Evolutionary conservation across 2,888 invertebrate species (phyloP).

Genomic region (Epistrophe grossulariae): DNA sequence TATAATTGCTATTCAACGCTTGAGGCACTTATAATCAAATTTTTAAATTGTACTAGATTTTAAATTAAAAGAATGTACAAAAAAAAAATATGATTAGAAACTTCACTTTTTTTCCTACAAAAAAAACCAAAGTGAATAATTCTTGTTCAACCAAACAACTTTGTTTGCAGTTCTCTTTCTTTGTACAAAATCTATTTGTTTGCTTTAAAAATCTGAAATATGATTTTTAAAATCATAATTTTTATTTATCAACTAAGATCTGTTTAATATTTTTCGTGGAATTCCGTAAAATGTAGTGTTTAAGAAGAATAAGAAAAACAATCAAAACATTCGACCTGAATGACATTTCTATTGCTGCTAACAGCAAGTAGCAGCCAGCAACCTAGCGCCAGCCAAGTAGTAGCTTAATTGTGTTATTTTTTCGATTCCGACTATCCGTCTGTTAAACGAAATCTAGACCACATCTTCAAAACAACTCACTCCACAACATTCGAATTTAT

Average conservation of each 20-base stretch:
- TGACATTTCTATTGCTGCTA: slow-evolving; percentile 64
- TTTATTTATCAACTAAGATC: too few relatives aligned
- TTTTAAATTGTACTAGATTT: slow-evolving; percentile 49
- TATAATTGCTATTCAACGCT: neutral
- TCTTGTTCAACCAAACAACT: slow-evolving; percentile 59
- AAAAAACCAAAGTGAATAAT: slow-evolving; percentile 44
- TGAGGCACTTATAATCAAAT: slow-evolving; percentile 1
- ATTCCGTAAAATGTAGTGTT: slow-evolving; percentile 10
- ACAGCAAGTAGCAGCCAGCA: neutral
- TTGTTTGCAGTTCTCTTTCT: slow-evolving; percentile 30
- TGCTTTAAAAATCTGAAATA: too few relatives aligned
- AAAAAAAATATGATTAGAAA: slow-evolving; percentile 63
- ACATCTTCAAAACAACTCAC: slow-evolving; percentile 19
- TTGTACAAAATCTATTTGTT: slow-evolving; percentile 11
- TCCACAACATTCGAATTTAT: slow-evolving; percentile 10
- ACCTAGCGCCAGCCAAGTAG: neutral
- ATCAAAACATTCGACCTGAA: slow-evolving; percentile 76
- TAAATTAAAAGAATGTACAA: slow-evolving; percentile 15
- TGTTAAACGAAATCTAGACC: neutral
- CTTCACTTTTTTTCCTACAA: slow-evolving; percentile 57
- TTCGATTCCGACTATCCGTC: neutral
- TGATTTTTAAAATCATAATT: too few relatives aligned
- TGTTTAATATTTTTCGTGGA: neutral
- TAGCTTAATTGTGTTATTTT: neutral
- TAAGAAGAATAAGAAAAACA: slow-evolving; percentile 49